Evolutionary conservation across 2,888 invertebrate species (phyloP).

Genomic region (Dasypogon diadema): DNA sequence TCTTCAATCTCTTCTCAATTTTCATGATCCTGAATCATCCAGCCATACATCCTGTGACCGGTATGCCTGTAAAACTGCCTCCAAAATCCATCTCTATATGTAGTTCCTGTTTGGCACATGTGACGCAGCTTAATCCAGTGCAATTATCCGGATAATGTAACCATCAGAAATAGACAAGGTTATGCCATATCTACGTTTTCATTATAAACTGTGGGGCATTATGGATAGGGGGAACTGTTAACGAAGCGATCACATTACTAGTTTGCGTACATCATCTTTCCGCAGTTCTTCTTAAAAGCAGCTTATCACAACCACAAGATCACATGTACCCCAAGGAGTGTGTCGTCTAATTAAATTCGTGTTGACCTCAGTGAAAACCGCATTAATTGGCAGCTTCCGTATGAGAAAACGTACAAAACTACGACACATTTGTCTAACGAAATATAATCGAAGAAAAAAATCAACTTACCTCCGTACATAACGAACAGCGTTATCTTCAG

Average conservation of each 20-base stretch:
- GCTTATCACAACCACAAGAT: not conserved
- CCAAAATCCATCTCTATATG: no score
- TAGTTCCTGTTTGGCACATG: not conserved
- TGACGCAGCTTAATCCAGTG: no score
- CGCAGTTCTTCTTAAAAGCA: not conserved
- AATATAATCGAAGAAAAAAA: not conserved
- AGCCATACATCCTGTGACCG: no score
- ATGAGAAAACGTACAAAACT: conserved; percentile 51
- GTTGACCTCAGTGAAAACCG: conserved; percentile 35
- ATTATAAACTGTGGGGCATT: no score
- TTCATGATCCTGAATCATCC: no score
- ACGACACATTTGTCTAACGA: not conserved
- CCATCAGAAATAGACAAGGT: conserved; percentile 51
- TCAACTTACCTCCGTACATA: conserved; percentile 80
- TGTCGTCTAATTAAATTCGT: conserved; percentile 35
- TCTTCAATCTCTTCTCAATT: no score
- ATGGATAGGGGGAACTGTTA: not conserved
- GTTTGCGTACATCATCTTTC: conserved; percentile 15
- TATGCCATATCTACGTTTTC: conserved; percentile 18
- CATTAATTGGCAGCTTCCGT: conserved; percentile 63
- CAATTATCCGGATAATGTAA: conserved; percentile 23
- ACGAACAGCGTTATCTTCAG: conserved; percentile 85
- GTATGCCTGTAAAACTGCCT: no score
- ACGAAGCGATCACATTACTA: conserved; percentile 20
- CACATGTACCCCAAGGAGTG: not conserved